Base-by-base conservation (phyloP, 2,888 invertebrate genomes). In the Baccha elongata region DNA sequence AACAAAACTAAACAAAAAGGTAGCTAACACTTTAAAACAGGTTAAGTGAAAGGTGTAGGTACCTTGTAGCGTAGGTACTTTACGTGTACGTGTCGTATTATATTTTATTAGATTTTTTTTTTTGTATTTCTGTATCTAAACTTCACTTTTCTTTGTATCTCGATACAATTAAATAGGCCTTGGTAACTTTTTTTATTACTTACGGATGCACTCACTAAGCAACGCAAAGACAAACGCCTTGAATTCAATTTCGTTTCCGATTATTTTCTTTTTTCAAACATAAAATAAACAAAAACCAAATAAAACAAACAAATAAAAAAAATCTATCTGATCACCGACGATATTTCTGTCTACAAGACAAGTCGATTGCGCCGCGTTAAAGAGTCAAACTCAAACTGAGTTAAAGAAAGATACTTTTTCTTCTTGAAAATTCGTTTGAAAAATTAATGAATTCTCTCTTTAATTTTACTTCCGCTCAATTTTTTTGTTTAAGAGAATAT, bases 371-470 rank as follows among this genome's bases (percentile, higher is more conserved):
- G 64, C 62, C 55, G 64, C 62, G 65, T 71, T 60, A 67, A 72
- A 81, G 62, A 81, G 71, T 55, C 81, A 48, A 75, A 75, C 81
- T 81, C 75, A 72, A 81, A 81, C 81, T 81, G 81, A 71, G 75
- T 35, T n/a, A n/a, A n/a, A n/a, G n/a, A 42, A 13, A 72, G 53
- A 52, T 48, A 65, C 58, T 71, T 80, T 68, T 60, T 60, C 5
- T 44, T 42, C 44, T 42, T 40, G 35, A 55, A n/a, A 21, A 6
- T 7, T 17, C 29, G 44, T 60, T 44, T 8, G 62, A 52, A 21
- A 21, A 37, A 53, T 3, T 3, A 19, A 1, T 32, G 29, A n/a
- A n/a, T n/a, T n/a, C n/a, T n/a, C n/a, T n/a, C n/a, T n/a, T n/a
- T 32, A 23, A 23, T 29, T 19, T 37, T 40, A 15, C 48, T 10